phyloP scores from a whole-genome alignment of 2,888 invertebrate genomes.

The Cyclophora punctaria region DNA sequence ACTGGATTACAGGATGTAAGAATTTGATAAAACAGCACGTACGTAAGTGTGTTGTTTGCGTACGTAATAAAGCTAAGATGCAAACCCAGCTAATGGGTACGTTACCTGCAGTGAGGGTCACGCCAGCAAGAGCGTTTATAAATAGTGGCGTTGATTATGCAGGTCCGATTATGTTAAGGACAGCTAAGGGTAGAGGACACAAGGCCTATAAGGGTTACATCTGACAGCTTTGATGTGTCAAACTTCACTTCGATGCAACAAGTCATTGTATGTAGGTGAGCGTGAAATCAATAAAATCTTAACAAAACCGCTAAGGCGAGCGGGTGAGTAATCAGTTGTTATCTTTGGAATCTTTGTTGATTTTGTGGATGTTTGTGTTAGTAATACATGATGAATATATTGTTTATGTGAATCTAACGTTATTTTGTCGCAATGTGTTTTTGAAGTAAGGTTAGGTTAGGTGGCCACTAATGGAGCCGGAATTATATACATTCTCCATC shows the following conservation, averaged over 20 bases:
- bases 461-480: no score
- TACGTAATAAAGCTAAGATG: conserved; percentile 10
- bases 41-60: conserved; percentile 19
- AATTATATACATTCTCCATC: no score
- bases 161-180: no score
- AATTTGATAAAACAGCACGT: conserved; percentile 10
- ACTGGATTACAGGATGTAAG: conserved; percentile 22
- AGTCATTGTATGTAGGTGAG: not conserved
- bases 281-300: not conserved
- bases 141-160: no score
- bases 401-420: no score
- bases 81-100: conserved; percentile 23
- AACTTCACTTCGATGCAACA: not conserved
- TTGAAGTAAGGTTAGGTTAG: no score
- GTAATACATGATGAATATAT: no score
- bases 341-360: not conserved
- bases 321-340: not conserved
- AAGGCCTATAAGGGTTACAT: no score
- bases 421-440: no score
- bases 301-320: not conserved
- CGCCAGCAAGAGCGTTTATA: conserved; percentile 16
- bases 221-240: not conserved
- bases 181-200: no score
- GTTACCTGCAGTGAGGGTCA: conserved; percentile 17
- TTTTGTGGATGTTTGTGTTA: no score